A percentile compares a stretch with the other conserved stretches of the same genome.
phyloP scores from a whole-genome alignment of 2,113 vertebrate genomes.

The Myocastor coypus region DNA sequence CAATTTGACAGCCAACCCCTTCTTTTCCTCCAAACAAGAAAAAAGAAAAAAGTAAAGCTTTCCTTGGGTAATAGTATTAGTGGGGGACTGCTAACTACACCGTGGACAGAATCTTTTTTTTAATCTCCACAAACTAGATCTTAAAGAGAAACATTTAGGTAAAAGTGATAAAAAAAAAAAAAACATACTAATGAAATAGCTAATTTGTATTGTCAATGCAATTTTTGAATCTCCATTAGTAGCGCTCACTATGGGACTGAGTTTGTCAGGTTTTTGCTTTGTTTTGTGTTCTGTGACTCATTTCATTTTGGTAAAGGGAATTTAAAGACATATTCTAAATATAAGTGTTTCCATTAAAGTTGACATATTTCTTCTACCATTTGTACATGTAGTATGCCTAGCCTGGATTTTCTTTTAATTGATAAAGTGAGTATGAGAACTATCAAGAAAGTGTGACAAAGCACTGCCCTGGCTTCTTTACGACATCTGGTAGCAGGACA shows the following conservation, averaged over 20 bases:
- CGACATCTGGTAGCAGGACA: neutral
- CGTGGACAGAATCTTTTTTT: neutral
- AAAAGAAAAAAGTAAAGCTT: too few relatives aligned
- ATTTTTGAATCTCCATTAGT: constrained; percentile 12
- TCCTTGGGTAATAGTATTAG: neutral
- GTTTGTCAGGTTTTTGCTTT: neutral
- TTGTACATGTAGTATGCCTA: neutral
- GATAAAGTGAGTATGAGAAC: neutral
- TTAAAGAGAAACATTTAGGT: neutral
- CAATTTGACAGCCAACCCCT: neutral
- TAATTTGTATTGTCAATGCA: neutral
- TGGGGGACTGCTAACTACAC: neutral
- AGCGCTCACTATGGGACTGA: neutral
- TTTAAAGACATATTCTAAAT: neutral
- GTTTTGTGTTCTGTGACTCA: neutral
- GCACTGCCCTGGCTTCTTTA: neutral
- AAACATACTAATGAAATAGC: neutral
- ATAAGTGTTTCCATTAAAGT: neutral
- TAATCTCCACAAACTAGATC: neutral
- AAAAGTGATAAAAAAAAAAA: neutral
- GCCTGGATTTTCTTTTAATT: neutral
- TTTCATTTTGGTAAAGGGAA: neutral
- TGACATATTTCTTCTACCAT: neutral
- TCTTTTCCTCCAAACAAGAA: neutral
- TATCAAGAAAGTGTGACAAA: neutral